Conservation (phyloP, 92 coral and sea anemone genomes). For the Micromussa lordhowensis region DNA sequence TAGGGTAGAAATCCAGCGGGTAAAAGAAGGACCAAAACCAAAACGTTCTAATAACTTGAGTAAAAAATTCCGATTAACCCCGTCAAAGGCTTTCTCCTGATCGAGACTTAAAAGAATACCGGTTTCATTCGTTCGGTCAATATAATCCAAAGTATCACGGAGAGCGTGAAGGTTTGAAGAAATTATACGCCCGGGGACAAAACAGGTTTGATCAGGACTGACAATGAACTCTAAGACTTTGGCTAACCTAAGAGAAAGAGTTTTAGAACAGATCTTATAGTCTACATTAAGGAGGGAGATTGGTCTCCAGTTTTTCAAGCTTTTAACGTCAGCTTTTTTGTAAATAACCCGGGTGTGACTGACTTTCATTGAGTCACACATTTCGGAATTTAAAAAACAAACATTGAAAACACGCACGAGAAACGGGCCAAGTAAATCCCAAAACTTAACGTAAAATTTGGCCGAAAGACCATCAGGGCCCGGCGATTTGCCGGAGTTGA, state of each 20-base stretch:
- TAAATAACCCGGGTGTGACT: neutral
- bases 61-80: neutral
- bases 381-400: neutral
- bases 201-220: constrained; percentile 6
- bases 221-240: neutral
- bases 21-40: constrained; percentile 13
- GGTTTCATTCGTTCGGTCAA: neutral
- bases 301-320: constrained; percentile 28
- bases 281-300: constrained; percentile 7
- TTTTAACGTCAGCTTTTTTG: neutral
- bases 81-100: constrained; percentile 34
- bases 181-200: neutral
- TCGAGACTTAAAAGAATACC: constrained; percentile 12
- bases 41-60: neutral
- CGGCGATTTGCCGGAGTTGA: neutral
- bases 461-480: constrained; percentile 22
- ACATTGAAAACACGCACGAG: neutral
- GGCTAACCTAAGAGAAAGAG: neutral
- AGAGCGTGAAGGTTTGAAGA: neutral
- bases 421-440: no score
- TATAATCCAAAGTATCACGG: neutral
- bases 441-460: constrained; percentile 21
- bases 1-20: neutral
- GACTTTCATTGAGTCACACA: neutral
- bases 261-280: constrained; percentile 11